Evolutionary conservation across 2,888 invertebrate species (phyloP).

Genomic region (Mimachlamys varia): DNA sequence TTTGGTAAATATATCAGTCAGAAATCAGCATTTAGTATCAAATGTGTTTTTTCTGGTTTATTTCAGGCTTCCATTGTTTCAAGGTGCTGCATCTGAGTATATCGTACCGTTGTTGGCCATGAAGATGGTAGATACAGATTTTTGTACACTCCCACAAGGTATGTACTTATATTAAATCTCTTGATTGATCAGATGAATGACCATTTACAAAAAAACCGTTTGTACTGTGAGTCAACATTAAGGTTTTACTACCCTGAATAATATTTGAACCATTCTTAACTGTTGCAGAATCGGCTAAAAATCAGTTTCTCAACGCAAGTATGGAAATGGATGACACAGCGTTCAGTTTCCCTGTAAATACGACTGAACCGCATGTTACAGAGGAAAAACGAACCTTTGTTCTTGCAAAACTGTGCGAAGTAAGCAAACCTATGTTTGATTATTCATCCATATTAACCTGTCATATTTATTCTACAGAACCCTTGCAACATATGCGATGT

Average conservation of each 20-base stretch:
- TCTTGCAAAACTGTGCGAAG: neutral
- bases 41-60: neutral
- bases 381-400: neutral
- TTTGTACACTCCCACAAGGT: neutral
- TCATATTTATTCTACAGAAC: too few relatives aligned
- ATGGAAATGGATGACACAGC: neutral
- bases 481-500: too few relatives aligned
- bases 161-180: neutral
- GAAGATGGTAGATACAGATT: slow-evolving; percentile 25
- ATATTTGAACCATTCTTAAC: neutral
- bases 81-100: slow-evolving; percentile 42
- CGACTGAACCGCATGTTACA: neutral
- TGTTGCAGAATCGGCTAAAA: neutral
- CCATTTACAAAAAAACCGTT: too few relatives aligned
- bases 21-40: too few relatives aligned
- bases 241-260: too few relatives aligned
- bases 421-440: too few relatives aligned
- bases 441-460: too few relatives aligned
- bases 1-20: too few relatives aligned
- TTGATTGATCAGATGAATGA: neutral
- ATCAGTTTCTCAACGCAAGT: neutral
- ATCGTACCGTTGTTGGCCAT: slow-evolving; percentile 42
- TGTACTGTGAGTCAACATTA: too few relatives aligned
- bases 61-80: slow-evolving; percentile 41
- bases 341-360: neutral